Percentiles rank a stretch among this genome's conserved stretches.
Evolutionary conservation across 2,797 vertebrate species (phyloP).

Genomic region (Zenarchopterus dispar): DNA sequence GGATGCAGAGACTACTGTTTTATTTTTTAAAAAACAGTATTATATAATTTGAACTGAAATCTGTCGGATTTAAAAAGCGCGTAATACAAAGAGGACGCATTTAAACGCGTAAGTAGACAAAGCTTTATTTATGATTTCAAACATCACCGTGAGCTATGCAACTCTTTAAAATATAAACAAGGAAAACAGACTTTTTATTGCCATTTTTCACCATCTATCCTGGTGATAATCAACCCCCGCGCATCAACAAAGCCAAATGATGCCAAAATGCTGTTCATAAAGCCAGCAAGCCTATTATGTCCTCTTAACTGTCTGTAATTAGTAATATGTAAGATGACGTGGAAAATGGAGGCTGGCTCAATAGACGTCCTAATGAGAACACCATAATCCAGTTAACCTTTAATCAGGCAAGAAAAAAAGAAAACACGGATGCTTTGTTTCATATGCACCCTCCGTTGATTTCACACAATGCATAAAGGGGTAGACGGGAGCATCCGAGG

Average conservation of each 20-base stretch:
- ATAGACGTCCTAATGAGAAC: slow-evolving; percentile 60
- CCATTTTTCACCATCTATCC: slow-evolving; percentile 25
- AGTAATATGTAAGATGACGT: slow-evolving; percentile 35
- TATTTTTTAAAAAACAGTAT: not conserved
- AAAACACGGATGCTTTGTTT: slow-evolving; percentile 55
- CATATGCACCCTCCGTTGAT: slow-evolving; percentile 30
- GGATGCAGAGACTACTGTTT: slow-evolving; percentile 51
- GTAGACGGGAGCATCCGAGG: slow-evolving; percentile 65
- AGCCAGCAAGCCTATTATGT: slow-evolving; percentile 3
- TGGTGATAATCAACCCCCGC: slow-evolving; percentile 25
- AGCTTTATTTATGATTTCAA: slow-evolving; percentile 16
- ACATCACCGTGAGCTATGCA: not conserved
- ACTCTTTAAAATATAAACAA: not conserved
- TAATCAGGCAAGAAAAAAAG: slow-evolving; percentile 64
- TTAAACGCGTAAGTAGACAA: slow-evolving; percentile 66
- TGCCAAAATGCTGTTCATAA: too few relatives aligned
- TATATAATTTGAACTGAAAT: slow-evolving; percentile 12
- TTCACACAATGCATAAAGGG: slow-evolving; percentile 59
- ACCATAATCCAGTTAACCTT: slow-evolving; percentile 69
- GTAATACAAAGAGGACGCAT: slow-evolving; percentile 59
- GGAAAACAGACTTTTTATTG: slow-evolving; percentile 31
- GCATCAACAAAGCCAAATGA: slow-evolving; percentile 23
- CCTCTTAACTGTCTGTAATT: slow-evolving; percentile 40
- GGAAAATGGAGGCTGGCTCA: slow-evolving; percentile 47
- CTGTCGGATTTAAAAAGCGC: slow-evolving; percentile 50